Conservation (phyloP, 2,797 vertebrate genomes). For the Kryptopterus vitreolus region DNA sequence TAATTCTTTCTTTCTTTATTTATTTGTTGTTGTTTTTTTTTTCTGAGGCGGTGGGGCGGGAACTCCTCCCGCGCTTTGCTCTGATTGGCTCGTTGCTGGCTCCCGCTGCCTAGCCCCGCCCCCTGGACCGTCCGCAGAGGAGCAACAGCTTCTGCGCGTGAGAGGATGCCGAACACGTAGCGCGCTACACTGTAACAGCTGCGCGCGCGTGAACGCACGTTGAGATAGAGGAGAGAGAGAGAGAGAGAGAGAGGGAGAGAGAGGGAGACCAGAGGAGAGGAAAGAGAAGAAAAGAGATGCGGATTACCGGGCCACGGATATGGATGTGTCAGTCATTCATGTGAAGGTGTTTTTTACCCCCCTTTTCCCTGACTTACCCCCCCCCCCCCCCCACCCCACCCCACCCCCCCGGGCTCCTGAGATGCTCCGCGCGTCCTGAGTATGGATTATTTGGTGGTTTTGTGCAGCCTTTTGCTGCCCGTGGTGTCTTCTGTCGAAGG, state of each 20-base stretch:
- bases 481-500: slow-evolving; percentile 78
- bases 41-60: background rate
- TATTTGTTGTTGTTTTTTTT: background rate
- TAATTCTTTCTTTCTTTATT: too few species aligned
- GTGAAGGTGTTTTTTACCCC: background rate
- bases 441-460: slow-evolving; percentile 79
- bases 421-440: slow-evolving; percentile 70
- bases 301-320: background rate
- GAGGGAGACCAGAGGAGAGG: too few species aligned
- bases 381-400: too few species aligned
- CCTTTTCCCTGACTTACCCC: background rate
- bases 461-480: slow-evolving; percentile 76
- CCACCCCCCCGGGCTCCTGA: too few species aligned
- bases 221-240: background rate
- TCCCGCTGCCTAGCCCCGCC: slow-evolving; percentile 48
- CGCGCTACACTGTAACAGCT: slow-evolving; percentile 25
- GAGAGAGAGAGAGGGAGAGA: background rate
- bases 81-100: slow-evolving; percentile 4
- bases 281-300: background rate
- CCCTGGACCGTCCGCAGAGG: slow-evolving; percentile 68
- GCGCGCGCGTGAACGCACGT: background rate
- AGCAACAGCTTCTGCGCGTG: slow-evolving; percentile 69
- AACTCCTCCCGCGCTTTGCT: background rate
- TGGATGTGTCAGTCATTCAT: slow-evolving; percentile 17
- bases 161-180: slow-evolving; percentile 44